Evolutionary conservation across 1,140 invertebrate genomes (phyloP), one percentile per base, ranked within the genome.

Genomic region (Drosophila jambulina): DNA sequence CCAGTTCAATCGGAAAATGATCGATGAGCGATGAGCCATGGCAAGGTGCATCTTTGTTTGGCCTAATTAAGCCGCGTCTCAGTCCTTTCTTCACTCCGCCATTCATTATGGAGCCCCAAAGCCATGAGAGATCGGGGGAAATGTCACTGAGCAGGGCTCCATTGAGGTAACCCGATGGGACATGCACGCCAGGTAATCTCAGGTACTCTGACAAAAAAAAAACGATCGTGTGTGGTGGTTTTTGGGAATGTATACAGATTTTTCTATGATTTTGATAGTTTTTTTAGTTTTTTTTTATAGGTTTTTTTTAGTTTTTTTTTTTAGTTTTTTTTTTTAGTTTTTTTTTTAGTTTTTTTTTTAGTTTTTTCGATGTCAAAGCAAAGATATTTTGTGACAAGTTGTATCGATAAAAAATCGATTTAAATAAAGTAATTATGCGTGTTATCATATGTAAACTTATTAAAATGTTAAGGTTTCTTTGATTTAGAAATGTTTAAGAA

Each of bases 1-100:
- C 38, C 57, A 78, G 69, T 62, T 87, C 82, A 87, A 87, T 82
- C 59, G 78, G 82, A 85, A 85, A 86, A 87, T 86, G 83, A 86
- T 82, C 83, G 80, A 86, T 86, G 71, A 75, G 58, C 80, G 75
- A 65, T 68, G 61, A 75, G 64, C 65, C 79, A 32, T 38, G 54
- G 23, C 48, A 56, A 63, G 65, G 62, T 68, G 67, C 57, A 48
- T 34, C 58, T 76, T 57, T 61, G 70, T 63, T 60, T 45, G 42
- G 40, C 45, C 45, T 34, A 67, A 67, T 67, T 67, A 67, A 67
- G 58, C 62, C 62, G 29, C 25, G 54, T 34, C 32, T 12, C 27
- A 34, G 17, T 10, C 17, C 38, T 25, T 36, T 49, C 27, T n/a
- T 34, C 23, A 17, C 32, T n/a, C 34, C 32, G 21, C 17, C 36